Base-by-base conservation (phyloP, 2,888 invertebrate species). In the Crossocerus cetratus region DNA sequence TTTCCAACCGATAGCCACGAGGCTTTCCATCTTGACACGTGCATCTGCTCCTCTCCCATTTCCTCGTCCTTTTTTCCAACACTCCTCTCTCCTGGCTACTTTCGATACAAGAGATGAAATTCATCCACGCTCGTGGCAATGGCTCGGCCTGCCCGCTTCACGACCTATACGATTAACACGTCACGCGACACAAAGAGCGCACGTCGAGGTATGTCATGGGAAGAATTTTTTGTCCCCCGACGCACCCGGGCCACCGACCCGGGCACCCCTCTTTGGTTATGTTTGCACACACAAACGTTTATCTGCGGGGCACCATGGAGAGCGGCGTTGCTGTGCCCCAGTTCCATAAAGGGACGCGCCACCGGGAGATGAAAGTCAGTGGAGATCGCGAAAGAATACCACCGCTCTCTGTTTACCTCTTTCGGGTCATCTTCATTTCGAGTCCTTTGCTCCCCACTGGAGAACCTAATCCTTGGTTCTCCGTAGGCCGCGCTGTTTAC, bases 151-250 rank as follows among this genome's bases (percentile, higher is more conserved):
- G 62, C 68, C 61, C 64, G 13, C 64, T 45, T 69, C 82, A 78
- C 83, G 72, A 76, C 74, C 84, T 81, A 82, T 84, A 72, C 86
- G 86, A 88, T 89, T 88, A 88, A 87, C 87, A 83, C 87, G 84
- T 84, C 84, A 85, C 65, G 67, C 78, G 69, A 72, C 75, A 87
- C 86, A 87, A 87, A 86, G 86, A 81, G 70, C 76, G 67, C 49
- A 16, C 75, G 72, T 76, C 77, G 78, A 78, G 77, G 77, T 83
- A 81, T 82, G 84, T 82, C 84, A 85, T 84, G 84, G 83, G 84
- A 83, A 86, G 82, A 71, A 83, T 82, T 85, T 79, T 81, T 78
- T 75, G 57, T 75, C 66, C 65, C 65, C 63, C 68, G 78, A 72
- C 68, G 64, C 73, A 61, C 63, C 74, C 72, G 72, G 74, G n/a